phyloP scores from a whole-genome alignment of 2,113 vertebrate species.

The Tachuris rubrigastra region DNA sequence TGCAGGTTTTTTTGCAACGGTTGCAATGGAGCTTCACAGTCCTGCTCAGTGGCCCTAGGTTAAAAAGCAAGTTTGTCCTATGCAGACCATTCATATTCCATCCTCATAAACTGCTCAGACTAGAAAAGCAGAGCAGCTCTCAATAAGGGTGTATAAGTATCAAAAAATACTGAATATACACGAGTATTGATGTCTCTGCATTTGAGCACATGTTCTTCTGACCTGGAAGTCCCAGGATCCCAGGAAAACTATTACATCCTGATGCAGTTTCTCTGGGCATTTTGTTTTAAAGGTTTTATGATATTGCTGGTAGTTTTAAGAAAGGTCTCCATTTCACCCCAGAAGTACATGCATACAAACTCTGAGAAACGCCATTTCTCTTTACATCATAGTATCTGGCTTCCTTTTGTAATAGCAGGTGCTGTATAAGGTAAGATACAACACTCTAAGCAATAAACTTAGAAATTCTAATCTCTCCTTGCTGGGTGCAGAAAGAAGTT shows the following conservation, averaged over 20 bases:
- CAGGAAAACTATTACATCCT: background rate
- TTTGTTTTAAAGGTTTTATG: background rate
- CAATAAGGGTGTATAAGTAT: background rate
- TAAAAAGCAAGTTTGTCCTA: background rate
- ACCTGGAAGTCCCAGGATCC: background rate
- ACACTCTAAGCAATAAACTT: conserved; percentile 47
- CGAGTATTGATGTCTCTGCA: background rate
- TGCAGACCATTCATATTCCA: background rate
- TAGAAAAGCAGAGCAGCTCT: background rate
- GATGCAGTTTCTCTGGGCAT: background rate
- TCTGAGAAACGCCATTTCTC: background rate
- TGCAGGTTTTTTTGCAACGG: background rate
- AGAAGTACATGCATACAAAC: background rate
- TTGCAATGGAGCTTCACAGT: background rate
- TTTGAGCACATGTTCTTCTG: background rate
- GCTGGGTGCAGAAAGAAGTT: conserved; percentile 6
- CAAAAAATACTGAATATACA: background rate
- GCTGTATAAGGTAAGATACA: background rate
- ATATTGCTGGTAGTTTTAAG: background rate
- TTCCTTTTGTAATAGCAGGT: conserved; percentile 35
- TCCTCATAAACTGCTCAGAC: background rate
- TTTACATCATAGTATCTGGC: background rate
- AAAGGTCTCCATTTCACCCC: background rate
- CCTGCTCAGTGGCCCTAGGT: background rate
- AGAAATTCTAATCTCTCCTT: conserved; percentile 25